Conservation (phyloP, 2,113 vertebrate genomes). For the Paraplagusia blochii region DNA sequence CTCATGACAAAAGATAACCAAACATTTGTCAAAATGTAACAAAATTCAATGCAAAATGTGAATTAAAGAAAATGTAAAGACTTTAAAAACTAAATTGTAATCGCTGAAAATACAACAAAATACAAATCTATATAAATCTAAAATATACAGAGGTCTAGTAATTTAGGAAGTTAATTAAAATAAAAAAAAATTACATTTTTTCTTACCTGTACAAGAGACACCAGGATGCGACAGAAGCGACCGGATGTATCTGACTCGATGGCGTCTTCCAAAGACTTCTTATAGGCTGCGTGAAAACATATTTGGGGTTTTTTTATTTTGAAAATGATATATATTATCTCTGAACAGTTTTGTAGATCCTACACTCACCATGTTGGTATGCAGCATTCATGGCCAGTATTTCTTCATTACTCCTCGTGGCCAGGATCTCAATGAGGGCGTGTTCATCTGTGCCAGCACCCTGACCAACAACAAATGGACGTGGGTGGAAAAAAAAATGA, state of each 20-base stretch:
- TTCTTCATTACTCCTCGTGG: slow-evolving; percentile 86
- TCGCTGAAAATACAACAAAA: too few species aligned
- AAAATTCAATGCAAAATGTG: too few species aligned
- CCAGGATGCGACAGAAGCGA: slow-evolving; percentile 87
- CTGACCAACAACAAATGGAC: slow-evolving; percentile 60
- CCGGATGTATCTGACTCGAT: slow-evolving; percentile 92
- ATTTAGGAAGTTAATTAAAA: too few species aligned
- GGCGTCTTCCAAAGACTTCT: slow-evolving; percentile 86
- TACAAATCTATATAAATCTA: too few species aligned
- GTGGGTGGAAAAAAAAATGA: too few species aligned
- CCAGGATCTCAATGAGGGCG: slow-evolving; percentile 89
- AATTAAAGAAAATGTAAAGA: too few species aligned
- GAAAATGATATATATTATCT: background rate
- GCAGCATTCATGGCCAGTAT: slow-evolving; percentile 86
- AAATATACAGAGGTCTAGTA: too few species aligned
- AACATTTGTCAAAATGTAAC: too few species aligned
- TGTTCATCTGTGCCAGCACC: slow-evolving; percentile 94
- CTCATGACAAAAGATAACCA: too few species aligned
- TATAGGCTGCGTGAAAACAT: slow-evolving; percentile 74
- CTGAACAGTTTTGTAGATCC: background rate
- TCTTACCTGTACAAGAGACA: slow-evolving; percentile 88
- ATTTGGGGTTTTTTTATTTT: background rate
- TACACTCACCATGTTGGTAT: slow-evolving; percentile 76
- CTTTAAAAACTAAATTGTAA: too few species aligned
- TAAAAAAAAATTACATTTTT: too few species aligned